These are phyloP conservation scores for Peromyscus melanophrys DNA, from an alignment of 2,797 vertebrate genomes.

Conservation along the genomic window DNA sequence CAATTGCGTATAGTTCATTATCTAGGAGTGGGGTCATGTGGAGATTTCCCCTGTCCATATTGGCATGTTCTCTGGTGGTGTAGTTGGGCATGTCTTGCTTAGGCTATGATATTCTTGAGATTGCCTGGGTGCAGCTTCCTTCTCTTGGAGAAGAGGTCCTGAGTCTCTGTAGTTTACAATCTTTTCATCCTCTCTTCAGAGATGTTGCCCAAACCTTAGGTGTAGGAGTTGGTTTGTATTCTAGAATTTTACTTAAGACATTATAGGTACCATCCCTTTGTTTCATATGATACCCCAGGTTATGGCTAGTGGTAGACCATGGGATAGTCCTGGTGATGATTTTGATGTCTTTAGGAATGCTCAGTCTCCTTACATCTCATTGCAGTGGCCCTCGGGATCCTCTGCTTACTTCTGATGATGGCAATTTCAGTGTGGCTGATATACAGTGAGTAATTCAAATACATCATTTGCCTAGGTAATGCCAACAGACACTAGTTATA, in stretches of 20 bases:
- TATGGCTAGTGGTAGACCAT: background rate
- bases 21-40: background rate
- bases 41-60: too few relatives aligned
- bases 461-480: background rate
- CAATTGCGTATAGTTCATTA: background rate
- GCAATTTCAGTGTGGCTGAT: background rate
- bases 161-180: background rate
- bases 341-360: constrained; percentile 43
- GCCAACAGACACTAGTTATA: background rate
- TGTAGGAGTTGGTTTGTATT: background rate
- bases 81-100: background rate
- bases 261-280: background rate
- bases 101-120: background rate
- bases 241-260: background rate
- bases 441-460: constrained; percentile 68
- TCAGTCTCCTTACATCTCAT: constrained; percentile 2
- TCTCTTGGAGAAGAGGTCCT: background rate
- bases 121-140: too few relatives aligned
- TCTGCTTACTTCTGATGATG: constrained; percentile 61
- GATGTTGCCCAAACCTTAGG: background rate
- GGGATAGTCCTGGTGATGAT: background rate
- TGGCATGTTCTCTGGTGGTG: background rate
- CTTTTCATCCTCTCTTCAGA: background rate
- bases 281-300: background rate
- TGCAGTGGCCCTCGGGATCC: constrained; percentile 40